Percentiles rank a stretch among this genome's conserved stretches.
phyloP scores from a whole-genome alignment of 64 coral and sea anemone genomes.

The Porites lutea region DNA sequence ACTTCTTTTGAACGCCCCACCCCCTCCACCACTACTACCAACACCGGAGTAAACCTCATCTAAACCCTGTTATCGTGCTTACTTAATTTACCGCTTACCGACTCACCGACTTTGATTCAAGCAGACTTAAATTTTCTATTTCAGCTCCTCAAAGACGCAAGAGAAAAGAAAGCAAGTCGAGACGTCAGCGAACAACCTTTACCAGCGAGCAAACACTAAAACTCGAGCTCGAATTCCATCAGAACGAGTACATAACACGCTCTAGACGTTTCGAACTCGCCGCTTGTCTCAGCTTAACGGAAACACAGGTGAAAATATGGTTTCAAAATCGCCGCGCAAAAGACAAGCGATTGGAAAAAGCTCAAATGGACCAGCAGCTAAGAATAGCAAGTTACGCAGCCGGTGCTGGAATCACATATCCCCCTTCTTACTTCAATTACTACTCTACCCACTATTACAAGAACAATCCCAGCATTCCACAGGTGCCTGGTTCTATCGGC shows the following conservation, averaged over 20 bases:
- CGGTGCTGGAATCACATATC: slow-evolving; percentile 75
- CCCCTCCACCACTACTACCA: too few relatives aligned
- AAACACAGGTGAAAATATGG: slow-evolving; percentile 99
- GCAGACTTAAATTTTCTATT: slow-evolving; percentile 18
- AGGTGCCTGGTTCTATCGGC: slow-evolving; percentile 44
- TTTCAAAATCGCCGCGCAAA: slow-evolving; percentile 99
- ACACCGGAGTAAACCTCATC: too few relatives aligned
- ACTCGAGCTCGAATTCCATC: slow-evolving; percentile 97
- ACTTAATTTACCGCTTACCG: too few relatives aligned
- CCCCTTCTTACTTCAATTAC: slow-evolving; percentile 88
- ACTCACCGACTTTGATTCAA: too few relatives aligned
- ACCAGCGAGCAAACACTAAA: slow-evolving; percentile 99
- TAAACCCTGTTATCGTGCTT: too few relatives aligned
- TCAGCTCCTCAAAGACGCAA: slow-evolving; percentile 88
- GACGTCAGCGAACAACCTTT: slow-evolving; percentile 96
- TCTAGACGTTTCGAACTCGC: slow-evolving; percentile 97
- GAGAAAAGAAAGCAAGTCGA: slow-evolving; percentile 91
- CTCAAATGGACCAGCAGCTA: slow-evolving; percentile 98
- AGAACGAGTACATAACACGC: slow-evolving; percentile 99
- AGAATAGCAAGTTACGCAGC: slow-evolving; percentile 84
- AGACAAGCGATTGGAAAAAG: slow-evolving; percentile 98
- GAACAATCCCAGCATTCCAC: slow-evolving; percentile 61
- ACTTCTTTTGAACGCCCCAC: too few relatives aligned
- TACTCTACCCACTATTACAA: slow-evolving; percentile 87
- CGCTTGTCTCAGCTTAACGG: slow-evolving; percentile 90